These are phyloP conservation scores for Ictidomys tridecemlineatus DNA, from an alignment of 2,113 vertebrate genomes.

Conservation along the genomic window DNA sequence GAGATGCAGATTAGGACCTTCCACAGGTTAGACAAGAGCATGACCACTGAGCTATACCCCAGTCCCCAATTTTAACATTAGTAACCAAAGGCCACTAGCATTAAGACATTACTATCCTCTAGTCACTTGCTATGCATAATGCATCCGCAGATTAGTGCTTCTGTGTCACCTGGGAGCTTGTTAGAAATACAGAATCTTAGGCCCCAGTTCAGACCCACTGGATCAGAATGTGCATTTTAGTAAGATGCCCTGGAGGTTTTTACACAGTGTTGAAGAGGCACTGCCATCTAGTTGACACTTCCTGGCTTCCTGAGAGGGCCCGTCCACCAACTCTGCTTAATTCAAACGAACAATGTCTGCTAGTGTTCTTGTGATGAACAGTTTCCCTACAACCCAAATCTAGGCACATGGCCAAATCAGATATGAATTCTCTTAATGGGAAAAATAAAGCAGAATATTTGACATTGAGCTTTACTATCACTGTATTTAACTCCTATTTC, in stretches of 20 bases:
- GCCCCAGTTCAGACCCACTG: not conserved
- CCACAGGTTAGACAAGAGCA: too few species aligned
- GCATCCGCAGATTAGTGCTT: not conserved
- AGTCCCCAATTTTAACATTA: not conserved
- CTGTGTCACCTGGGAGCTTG: not conserved
- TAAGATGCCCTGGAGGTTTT: not conserved
- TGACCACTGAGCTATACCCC: too few species aligned
- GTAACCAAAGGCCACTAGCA: not conserved
- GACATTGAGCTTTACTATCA: not conserved
- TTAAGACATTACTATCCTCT: not conserved
- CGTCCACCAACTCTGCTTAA: not conserved
- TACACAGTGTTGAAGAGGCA: not conserved
- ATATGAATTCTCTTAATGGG: not conserved
- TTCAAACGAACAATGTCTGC: not conserved
- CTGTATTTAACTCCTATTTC: conserved; percentile 39
- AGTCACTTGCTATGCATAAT: not conserved
- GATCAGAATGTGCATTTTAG: not conserved
- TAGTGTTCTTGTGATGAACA: not conserved
- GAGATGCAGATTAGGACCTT: too few species aligned
- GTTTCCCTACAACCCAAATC: not conserved
- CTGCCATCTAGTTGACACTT: not conserved
- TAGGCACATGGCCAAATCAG: conserved; percentile 1
- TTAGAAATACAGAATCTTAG: not conserved
- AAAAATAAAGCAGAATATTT: not conserved
- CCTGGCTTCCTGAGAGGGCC: not conserved